These are phyloP conservation scores for Bombus ignitus DNA, from an alignment of 1,140 invertebrate genomes.

Conservation along the genomic window DNA sequence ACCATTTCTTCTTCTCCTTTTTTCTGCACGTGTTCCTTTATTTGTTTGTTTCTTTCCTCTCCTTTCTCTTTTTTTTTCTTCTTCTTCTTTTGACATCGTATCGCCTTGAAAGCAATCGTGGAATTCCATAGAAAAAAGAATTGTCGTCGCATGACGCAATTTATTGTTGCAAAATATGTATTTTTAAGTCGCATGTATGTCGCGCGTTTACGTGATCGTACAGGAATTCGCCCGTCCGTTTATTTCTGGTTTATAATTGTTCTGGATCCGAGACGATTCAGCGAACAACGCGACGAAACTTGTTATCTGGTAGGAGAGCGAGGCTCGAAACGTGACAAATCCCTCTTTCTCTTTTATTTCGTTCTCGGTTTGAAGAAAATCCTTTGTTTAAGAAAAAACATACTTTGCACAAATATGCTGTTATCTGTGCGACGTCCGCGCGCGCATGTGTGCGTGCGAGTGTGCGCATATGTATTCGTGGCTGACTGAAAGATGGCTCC, in stretches of 20 bases:
- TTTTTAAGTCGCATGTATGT: constrained; percentile 1
- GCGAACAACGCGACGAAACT: neutral
- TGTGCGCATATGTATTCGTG: too few relatives aligned
- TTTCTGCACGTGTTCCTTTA: neutral
- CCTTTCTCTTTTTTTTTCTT: neutral
- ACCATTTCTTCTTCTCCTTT: neutral
- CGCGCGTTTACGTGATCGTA: constrained; percentile 38
- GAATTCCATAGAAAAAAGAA: neutral
- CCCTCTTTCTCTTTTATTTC: neutral
- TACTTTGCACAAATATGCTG: neutral
- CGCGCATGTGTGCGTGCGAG: too few relatives aligned
- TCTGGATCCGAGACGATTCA: constrained; percentile 18
- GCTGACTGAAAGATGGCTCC: neutral
- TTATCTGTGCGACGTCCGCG: neutral
- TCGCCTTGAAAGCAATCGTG: neutral
- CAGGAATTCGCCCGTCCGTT: constrained; percentile 14
- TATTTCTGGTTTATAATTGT: constrained; percentile 35
- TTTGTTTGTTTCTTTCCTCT: neutral
- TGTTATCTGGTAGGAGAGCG: neutral
- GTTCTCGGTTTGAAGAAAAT: too few relatives aligned
- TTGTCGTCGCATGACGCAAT: neutral
- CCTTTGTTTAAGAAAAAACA: too few relatives aligned
- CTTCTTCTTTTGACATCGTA: neutral
- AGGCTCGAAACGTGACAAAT: neutral
- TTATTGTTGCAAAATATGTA: constrained; percentile 5